phyloP scores from a whole-genome alignment of 2,888 invertebrate species.

The Philereme transversata region DNA sequence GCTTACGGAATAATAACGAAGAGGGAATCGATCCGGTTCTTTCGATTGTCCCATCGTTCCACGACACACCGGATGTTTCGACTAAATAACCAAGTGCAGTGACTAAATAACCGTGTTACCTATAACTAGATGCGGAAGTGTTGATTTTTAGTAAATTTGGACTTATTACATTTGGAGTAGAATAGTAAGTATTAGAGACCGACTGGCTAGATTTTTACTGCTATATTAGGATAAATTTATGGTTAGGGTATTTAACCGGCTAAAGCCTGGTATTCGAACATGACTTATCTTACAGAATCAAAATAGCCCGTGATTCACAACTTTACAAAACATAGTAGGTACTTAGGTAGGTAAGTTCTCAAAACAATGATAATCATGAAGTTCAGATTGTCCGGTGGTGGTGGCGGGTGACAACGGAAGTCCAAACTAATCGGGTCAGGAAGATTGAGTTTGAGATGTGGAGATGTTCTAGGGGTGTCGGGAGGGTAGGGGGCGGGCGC shows the following conservation, averaged over 20 bases:
- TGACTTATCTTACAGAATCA: slow-evolving; percentile 6
- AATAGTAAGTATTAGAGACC: slow-evolving; percentile 31
- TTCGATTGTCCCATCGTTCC: slow-evolving; percentile 33
- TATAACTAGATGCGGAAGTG: slow-evolving; percentile 34
- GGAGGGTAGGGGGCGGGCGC: slow-evolving; percentile 50
- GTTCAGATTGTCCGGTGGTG: slow-evolving; percentile 3
- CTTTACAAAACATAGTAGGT: too few relatives aligned
- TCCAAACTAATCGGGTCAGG: slow-evolving; percentile 70
- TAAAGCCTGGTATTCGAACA: slow-evolving; percentile 4
- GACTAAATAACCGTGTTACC: slow-evolving; percentile 10
- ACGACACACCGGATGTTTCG: slow-evolving; percentile 37
- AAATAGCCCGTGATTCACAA: slow-evolving; percentile 14
- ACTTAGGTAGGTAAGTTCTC: neutral
- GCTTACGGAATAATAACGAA: slow-evolving; percentile 52
- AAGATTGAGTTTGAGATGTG: slow-evolving; percentile 61
- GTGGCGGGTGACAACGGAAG: slow-evolving; percentile 37
- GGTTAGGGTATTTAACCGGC: too few relatives aligned
- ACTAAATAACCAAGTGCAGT: slow-evolving; percentile 2
- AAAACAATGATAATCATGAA: slow-evolving; percentile 17
- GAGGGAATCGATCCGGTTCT: slow-evolving; percentile 49
- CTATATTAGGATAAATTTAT: too few relatives aligned
- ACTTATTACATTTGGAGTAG: slow-evolving; percentile 7
- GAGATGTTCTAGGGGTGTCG: slow-evolving; percentile 61
- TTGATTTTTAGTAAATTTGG: slow-evolving; percentile 5
- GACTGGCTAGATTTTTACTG: slow-evolving; percentile 18